Evolutionary conservation across 30 jellyfish, hydroid and myxozoan genomes (phyloP).

Genomic region (Sanderia malayensis): DNA sequence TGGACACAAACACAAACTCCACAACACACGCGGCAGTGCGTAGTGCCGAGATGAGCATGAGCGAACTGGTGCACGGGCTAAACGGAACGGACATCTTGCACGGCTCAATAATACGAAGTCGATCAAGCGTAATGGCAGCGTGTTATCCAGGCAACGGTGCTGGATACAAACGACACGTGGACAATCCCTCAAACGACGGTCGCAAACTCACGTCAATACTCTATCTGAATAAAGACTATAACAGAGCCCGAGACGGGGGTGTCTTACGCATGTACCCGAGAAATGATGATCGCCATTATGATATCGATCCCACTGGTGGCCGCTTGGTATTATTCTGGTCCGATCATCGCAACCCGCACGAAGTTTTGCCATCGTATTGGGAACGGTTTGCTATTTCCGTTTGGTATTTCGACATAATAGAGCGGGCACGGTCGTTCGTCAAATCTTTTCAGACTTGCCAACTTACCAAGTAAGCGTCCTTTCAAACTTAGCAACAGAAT

Average conservation of each 20-base stretch:
- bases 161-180: slow-evolving; percentile 84
- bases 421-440: slow-evolving; percentile 43
- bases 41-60: slow-evolving; percentile 24
- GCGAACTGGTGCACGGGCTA: slow-evolving; percentile 7
- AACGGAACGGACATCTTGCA: slow-evolving; percentile 15
- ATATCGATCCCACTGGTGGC: slow-evolving; percentile 69
- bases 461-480: no score
- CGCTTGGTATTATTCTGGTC: slow-evolving; percentile 86
- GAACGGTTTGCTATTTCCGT: slow-evolving; percentile 76
- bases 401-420: slow-evolving; percentile 77
- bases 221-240: slow-evolving; percentile 77
- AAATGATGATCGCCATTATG: slow-evolving; percentile 28
- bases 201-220: slow-evolving; percentile 73
- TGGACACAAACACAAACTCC: slow-evolving; percentile 16
- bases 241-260: slow-evolving; percentile 77
- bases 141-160: slow-evolving; percentile 92
- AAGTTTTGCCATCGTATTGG: slow-evolving; percentile 72
- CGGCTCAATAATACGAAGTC: slow-evolving; percentile 40
- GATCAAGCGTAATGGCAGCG: slow-evolving; percentile 81
- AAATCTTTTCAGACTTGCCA: no score
- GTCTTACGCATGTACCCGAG: slow-evolving; percentile 59
- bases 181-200: slow-evolving; percentile 87
- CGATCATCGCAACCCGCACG: slow-evolving; percentile 88
- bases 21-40: slow-evolving; percentile 34
- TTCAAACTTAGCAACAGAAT: no score